Base-by-base conservation (phyloP, 1,140 invertebrate species). In the Homalodisca vitripennis region DNA sequence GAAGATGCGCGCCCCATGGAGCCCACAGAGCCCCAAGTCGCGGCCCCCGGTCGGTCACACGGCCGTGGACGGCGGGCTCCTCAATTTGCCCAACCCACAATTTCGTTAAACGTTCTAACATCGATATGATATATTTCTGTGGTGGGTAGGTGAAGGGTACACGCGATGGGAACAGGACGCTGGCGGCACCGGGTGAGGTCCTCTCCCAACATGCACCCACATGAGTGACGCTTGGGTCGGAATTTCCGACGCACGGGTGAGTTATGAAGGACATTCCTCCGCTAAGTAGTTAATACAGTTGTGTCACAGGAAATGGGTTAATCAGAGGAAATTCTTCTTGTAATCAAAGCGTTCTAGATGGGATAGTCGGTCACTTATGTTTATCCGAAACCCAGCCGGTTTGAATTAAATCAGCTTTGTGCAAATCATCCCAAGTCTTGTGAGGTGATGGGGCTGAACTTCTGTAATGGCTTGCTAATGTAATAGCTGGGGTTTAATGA, bases 101-200 rank as follows among this genome's bases (percentile, higher is more conserved):
- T 60, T 60, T 60, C 27, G 55, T 60, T 60, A 60, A 60, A 60
- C 55, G 55, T 26, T 60, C 55, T 60, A 60, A 60, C 29, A 60
- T 22, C 55, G 55, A 60, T 60, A 60, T 60, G 55, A 60, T 60
- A 60, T 60, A 60, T 60, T 60, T 41, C 34, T 60, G 22, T 27
- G 22, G 12, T 24, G 48, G 12, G 48, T 6, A 6, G 55, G 26
- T 2, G 55, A 30, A n/a, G 55, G 48, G 27, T 2, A 6, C 55
- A 60, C 55, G 55, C 55, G 55, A 60, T 60, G 55, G 55, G 55
- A 60, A 60, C 55, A 53, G 55, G 55, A 27, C 27, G 55, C 55
- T 24, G 24, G 24, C 3, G 55, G 55, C 14, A 20, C 48, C 48
- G 48, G 3, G 6, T 3, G n/a, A n/a, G n/a, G n/a, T n/a, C n/a